These are phyloP conservation scores for Etheostoma nigrum DNA, from an alignment of 2,797 vertebrate species.

Conservation along the genomic window DNA sequence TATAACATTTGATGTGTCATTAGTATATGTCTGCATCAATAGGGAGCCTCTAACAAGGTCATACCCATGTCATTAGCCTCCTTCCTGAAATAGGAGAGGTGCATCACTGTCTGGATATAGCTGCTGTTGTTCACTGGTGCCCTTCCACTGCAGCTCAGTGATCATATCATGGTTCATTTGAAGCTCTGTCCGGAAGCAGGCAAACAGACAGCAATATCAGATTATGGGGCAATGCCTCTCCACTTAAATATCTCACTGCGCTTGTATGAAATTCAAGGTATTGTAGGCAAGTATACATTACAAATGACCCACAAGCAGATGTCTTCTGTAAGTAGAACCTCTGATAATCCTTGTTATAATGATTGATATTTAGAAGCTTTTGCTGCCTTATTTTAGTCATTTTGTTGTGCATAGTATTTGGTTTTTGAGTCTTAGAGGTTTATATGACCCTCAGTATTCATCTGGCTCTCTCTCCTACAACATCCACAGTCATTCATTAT, in stretches of 20 bases:
- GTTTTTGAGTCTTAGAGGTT: background rate
- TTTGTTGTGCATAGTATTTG: background rate
- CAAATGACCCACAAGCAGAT: conserved; percentile 17
- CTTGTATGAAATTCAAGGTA: conserved; percentile 41
- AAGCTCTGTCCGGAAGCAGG: conserved; percentile 67
- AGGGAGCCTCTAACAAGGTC: conserved; percentile 61
- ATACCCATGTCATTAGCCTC: conserved; percentile 64
- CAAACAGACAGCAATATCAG: conserved; percentile 65
- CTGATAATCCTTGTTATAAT: background rate
- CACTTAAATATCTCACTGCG: conserved; percentile 31
- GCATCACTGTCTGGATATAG: conserved; percentile 50
- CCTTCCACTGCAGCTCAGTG: conserved; percentile 45
- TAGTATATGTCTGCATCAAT: conserved; percentile 19
- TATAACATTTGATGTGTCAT: conserved; percentile 41
- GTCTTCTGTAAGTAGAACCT: background rate
- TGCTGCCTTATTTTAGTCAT: background rate
- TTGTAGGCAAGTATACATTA: conserved; percentile 2
- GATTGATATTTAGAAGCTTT: background rate
- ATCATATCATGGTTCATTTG: conserved; percentile 64
- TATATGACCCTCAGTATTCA: background rate
- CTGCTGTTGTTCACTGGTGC: conserved; percentile 38
- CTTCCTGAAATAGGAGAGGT: conserved; percentile 75
- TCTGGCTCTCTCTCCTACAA: background rate
- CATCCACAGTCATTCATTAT: conserved; percentile 18
- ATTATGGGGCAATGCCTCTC: conserved; percentile 61